Conservation (phyloP, 2,113 vertebrate species). For the Alosa alosa region DNA sequence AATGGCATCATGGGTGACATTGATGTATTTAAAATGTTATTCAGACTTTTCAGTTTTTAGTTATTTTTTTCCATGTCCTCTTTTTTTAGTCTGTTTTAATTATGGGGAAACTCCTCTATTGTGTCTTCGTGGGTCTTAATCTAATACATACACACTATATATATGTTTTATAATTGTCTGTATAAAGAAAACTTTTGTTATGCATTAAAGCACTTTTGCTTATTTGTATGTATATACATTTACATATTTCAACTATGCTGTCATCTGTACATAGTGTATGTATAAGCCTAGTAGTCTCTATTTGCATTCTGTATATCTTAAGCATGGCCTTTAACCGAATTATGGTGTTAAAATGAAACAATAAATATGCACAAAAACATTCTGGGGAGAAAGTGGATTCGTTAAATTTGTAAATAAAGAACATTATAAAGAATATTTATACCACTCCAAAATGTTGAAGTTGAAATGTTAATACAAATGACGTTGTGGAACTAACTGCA, state of each 20-base stretch:
- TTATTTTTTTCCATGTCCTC: background rate
- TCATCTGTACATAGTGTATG: slow-evolving; percentile 57
- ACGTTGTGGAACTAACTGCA: background rate
- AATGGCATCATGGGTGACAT: background rate
- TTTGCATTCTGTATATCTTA: slow-evolving; percentile 44
- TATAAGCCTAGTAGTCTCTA: slow-evolving; percentile 41
- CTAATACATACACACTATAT: slow-evolving; percentile 20
- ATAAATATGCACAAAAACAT: slow-evolving; percentile 47
- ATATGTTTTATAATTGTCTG: slow-evolving; percentile 44
- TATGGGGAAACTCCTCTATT: background rate
- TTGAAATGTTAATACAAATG: background rate
- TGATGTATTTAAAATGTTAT: background rate
- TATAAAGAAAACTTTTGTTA: slow-evolving; percentile 40
- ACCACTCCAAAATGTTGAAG: background rate
- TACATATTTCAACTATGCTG: slow-evolving; percentile 53
- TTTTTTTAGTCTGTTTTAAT: background rate
- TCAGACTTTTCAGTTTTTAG: background rate
- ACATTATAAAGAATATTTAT: background rate
- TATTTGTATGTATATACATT: slow-evolving; percentile 48
- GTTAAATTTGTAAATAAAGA: slow-evolving; percentile 35
- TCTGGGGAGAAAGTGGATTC: slow-evolving; percentile 23
- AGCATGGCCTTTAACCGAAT: slow-evolving; percentile 64
- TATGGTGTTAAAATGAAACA: slow-evolving; percentile 52
- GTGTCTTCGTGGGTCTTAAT: background rate
- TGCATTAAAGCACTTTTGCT: slow-evolving; percentile 68